Evolutionary conservation across 1,140 invertebrate genomes (phyloP).

Genomic region (Neocloeon triangulifer): DNA sequence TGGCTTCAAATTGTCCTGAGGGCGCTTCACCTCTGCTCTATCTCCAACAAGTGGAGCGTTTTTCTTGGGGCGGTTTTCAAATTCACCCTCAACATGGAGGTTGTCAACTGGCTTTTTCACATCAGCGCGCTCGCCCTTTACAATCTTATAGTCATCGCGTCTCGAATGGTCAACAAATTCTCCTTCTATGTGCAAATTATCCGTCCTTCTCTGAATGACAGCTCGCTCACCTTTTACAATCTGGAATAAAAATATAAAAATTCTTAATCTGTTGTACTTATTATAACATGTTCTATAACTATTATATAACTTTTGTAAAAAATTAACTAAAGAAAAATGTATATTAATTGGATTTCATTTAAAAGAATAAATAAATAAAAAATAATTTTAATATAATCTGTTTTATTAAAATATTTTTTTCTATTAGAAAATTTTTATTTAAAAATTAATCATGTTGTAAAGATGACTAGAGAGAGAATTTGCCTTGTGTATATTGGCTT

Average conservation of each 20-base stretch:
- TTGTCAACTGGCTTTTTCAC: conserved; percentile 16
- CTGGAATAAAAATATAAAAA: conserved; percentile 8
- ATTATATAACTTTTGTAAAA: too few species aligned
- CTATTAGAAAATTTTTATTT: too few species aligned
- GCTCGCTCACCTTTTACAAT: conserved; percentile 10
- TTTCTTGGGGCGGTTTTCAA: conserved; percentile 5
- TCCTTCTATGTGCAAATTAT: conserved; percentile 32
- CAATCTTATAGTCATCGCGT: conserved; percentile 18
- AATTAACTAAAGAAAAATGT: too few species aligned
- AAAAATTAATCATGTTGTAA: too few species aligned
- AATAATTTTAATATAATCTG: too few species aligned
- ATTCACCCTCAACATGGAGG: conserved; percentile 16
- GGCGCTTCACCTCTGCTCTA: conserved; percentile 18
- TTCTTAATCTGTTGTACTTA: too few species aligned
- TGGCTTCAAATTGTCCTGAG: conserved; percentile 4
- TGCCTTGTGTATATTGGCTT: too few species aligned
- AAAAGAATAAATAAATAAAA: too few species aligned
- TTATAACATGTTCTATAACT: too few species aligned
- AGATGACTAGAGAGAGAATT: too few species aligned
- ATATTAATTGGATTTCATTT: too few species aligned
- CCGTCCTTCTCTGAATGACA: conserved; percentile 6
- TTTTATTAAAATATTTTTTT: too few species aligned
- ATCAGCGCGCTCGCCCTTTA: conserved; percentile 9
- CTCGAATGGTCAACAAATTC: conserved; percentile 22
- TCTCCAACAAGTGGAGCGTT: conserved; percentile 17